A percentile compares a stretch with the other conserved stretches of the same genome.
These are phyloP conservation scores for Macroramphosus scolopax DNA, from an alignment of 2,797 vertebrate species.

Conservation along the genomic window DNA sequence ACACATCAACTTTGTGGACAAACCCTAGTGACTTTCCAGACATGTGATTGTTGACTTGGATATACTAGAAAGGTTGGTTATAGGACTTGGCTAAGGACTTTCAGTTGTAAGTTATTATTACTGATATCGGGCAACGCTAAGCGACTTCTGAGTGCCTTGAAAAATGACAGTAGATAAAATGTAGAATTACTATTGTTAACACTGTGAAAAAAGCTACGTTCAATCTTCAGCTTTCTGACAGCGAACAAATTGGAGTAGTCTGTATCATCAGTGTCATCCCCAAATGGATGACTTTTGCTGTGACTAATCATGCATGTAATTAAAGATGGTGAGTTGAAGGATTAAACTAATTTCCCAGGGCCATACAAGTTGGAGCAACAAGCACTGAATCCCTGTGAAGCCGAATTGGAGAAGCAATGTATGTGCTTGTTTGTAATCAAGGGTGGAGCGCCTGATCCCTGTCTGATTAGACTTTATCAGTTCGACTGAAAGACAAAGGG, in stretches of 20 bases:
- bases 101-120: too few relatives aligned
- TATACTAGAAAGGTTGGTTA: too few relatives aligned
- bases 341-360: slow-evolving; percentile 57
- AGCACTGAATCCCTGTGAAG: slow-evolving; percentile 24
- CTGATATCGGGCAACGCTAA: too few relatives aligned
- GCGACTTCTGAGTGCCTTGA: too few relatives aligned
- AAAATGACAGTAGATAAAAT: too few relatives aligned
- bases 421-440: slow-evolving; percentile 26
- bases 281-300: slow-evolving; percentile 26
- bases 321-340: slow-evolving; percentile 55
- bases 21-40: too few relatives aligned
- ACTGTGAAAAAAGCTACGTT: slow-evolving; percentile 24
- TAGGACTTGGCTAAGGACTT: too few relatives aligned
- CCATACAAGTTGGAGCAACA: slow-evolving; percentile 44
- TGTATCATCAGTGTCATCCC: slow-evolving; percentile 32
- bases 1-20: too few relatives aligned
- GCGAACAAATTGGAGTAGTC: slow-evolving; percentile 12
- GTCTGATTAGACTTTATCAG: slow-evolving; percentile 49
- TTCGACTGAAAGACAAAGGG: slow-evolving; percentile 22
- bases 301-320: slow-evolving; percentile 57
- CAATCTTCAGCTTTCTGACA: slow-evolving; percentile 1
- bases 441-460: slow-evolving; percentile 12
- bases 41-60: too few relatives aligned
- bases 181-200: too few relatives aligned
- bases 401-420: slow-evolving; percentile 33